A percentile compares a stretch with the other conserved stretches of the same genome.
These are phyloP conservation scores for Eumerus sabulonum DNA, from an alignment of 2,888 invertebrate species.

Conservation along the genomic window DNA sequence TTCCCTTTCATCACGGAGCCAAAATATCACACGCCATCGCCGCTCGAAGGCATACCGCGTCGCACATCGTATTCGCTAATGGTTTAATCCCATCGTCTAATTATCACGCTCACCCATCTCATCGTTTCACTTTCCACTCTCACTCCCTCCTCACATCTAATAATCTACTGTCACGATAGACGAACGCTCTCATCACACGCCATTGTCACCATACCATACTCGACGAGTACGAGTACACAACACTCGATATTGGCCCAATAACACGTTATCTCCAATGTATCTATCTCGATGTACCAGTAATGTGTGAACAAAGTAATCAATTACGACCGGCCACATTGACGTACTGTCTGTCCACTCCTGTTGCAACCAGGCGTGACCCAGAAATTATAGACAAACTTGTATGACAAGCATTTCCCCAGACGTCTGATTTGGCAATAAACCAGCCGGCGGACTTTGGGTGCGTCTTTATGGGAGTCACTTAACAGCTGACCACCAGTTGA, in stretches of 20 bases:
- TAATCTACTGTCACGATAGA: conserved; percentile 54
- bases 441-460: conserved; percentile 10
- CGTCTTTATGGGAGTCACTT: conserved; percentile 39
- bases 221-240: conserved; percentile 11
- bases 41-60: conserved; percentile 27
- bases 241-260: conserved; percentile 57
- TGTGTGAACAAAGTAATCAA: conserved; percentile 53
- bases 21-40: conserved; percentile 45
- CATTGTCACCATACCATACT: conserved; percentile 15
- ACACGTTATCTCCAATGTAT: conserved; percentile 37
- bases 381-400: neutral
- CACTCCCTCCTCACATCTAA: conserved; percentile 38
- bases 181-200: conserved; percentile 25
- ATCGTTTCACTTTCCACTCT: conserved; percentile 29
- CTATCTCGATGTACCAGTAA: conserved; percentile 30
- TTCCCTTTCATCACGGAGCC: conserved; percentile 54
- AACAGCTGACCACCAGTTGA: conserved; percentile 61
- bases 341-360: too few relatives aligned
- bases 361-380: too few relatives aligned
- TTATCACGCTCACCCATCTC: conserved; percentile 57
- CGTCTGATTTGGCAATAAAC: conserved; percentile 43
- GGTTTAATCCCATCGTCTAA: conserved; percentile 59
- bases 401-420: too few relatives aligned
- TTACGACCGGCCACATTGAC: conserved; percentile 12
- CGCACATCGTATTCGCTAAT: conserved; percentile 31